Conservation (phyloP, 2,888 invertebrate species). For the Notocelia uddmanniana region DNA sequence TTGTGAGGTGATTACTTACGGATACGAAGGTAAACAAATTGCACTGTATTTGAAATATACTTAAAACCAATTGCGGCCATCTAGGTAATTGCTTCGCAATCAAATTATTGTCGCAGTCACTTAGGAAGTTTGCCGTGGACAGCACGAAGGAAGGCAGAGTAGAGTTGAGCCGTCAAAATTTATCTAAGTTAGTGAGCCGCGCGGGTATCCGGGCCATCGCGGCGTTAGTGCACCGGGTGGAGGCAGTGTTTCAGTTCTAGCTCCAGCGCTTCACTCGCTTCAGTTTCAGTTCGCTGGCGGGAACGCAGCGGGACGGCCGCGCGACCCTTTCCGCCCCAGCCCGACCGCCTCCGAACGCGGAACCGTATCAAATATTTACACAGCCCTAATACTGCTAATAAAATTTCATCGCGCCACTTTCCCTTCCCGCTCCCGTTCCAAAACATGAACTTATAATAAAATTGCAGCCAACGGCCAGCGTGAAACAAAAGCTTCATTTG, state of each 20-base stretch:
- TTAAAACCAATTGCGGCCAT: constrained; percentile 2
- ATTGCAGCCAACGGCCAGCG: constrained; percentile 10
- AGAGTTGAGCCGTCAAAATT: constrained; percentile 50
- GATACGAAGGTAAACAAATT: background rate
- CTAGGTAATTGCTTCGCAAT: constrained; percentile 27
- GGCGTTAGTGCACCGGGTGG: constrained; percentile 55
- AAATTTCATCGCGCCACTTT: constrained; percentile 26
- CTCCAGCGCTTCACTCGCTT: constrained; percentile 51
- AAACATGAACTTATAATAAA: constrained; percentile 32
- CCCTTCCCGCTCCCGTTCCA: constrained; percentile 1
- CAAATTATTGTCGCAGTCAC: constrained; percentile 36
- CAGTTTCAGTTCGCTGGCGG: constrained; percentile 70
- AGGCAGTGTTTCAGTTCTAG: constrained; percentile 62
- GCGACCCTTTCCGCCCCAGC: constrained; percentile 21
- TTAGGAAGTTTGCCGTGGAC: constrained; percentile 40
- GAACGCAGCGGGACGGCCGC: constrained; percentile 63
- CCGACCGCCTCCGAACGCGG: constrained; percentile 41
- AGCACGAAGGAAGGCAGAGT: constrained; percentile 39
- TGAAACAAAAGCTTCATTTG: constrained; percentile 20
- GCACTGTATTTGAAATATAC: background rate
- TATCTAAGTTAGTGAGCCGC: constrained; percentile 54
- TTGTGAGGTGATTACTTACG: background rate
- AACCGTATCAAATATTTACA: constrained; percentile 31
- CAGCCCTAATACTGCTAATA: constrained; percentile 30
- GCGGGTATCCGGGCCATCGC: constrained; percentile 55